Base-by-base conservation (phyloP, 2,888 invertebrate species). In the Campaea margaritaria region DNA sequence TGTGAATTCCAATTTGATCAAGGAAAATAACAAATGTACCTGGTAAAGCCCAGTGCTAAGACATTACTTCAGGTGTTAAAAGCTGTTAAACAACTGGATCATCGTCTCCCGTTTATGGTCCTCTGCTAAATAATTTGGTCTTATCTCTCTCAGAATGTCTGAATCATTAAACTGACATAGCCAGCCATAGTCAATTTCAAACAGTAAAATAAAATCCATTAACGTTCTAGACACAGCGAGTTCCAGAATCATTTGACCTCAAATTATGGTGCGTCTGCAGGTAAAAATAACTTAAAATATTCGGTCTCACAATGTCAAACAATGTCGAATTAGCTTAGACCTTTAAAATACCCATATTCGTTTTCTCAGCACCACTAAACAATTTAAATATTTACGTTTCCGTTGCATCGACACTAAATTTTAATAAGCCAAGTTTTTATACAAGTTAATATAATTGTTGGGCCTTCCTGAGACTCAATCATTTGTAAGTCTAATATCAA, bases 241-340 rank as follows among this genome's bases (percentile, higher is more conserved):
- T 16, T 38, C 10, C 4, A 50, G 12, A 12, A 15, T 16, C 31
- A 34, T 14, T 41, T 41, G 41, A 41, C 41, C 39, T 41, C 41
- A 41, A 7, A 41, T n/a, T 36, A 36, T 41, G 1, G 16, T 38
- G 48, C 9, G 42, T 13, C 36, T 15, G 13, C 49, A 49, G 43
- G 34, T 53, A 59, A 49, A 57, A 55, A 56, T 51, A 49, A 59
- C 45, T 45, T 51, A 54, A 56, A 51, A 27, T 36, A 46, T 31
- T 44, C 55, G 27, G 10, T 49, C 43, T 50, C 42, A 36, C 68
- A 68, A 68, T 62, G 65, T 66, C 64, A 66, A 58, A 36, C 66
- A 68, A 68, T 53, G 66, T 66, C 62, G 51, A 51, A 41, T 58
- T 53, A 47, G 12, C 36, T 39, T 12, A 48, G 54, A 64, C 62